phyloP scores from a whole-genome alignment of 1,140 invertebrate genomes.

The Cotesia typhae region DNA sequence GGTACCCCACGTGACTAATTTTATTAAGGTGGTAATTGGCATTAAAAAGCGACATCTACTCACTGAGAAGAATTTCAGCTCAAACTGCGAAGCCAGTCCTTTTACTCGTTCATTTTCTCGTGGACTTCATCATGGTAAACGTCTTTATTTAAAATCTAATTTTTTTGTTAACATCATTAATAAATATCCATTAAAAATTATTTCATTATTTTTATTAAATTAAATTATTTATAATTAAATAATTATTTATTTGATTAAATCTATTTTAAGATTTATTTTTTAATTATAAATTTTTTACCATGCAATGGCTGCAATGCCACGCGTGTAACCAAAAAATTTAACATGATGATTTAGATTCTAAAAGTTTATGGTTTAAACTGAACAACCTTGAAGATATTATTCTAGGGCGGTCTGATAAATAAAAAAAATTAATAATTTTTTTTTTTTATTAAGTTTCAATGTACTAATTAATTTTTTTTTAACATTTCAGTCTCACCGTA shows the following conservation, averaged over 20 bases:
- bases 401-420: slow-evolving; percentile 68
- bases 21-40: not conserved
- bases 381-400: slow-evolving; percentile 61
- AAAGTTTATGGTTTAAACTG: slow-evolving; percentile 62
- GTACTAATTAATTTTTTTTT: not conserved
- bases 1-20: not conserved
- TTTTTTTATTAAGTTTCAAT: not conserved
- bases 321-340: slow-evolving; percentile 12
- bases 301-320: slow-evolving; percentile 23
- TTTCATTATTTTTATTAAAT: not conserved
- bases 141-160: slow-evolving; percentile 13
- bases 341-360: slow-evolving; percentile 62
- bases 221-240: not conserved
- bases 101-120: slow-evolving; percentile 49
- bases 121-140: slow-evolving; percentile 46
- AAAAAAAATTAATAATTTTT: slow-evolving; percentile 22
- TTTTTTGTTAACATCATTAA: slow-evolving; percentile 18
- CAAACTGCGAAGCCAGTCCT: not conserved
- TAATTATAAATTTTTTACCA: slow-evolving; percentile 2
- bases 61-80: not conserved
- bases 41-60: not conserved
- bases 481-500: slow-evolving; percentile 95
- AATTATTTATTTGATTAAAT: slow-evolving; percentile 14
- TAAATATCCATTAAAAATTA: slow-evolving; percentile 18
- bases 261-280: not conserved